Conservation (phyloP, 2,113 vertebrate species). For the Datnioides undecimradiatus region DNA sequence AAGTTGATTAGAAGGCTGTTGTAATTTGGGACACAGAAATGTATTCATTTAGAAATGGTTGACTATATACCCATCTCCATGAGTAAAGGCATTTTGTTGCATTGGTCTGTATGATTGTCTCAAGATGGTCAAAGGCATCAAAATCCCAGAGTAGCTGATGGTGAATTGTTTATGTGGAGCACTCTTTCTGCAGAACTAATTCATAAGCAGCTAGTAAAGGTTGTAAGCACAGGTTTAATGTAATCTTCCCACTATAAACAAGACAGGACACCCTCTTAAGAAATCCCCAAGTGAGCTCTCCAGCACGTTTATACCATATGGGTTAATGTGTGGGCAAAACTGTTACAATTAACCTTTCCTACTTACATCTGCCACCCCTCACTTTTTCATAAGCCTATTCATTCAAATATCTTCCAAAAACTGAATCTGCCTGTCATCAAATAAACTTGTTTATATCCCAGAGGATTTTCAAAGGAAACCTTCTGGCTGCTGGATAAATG, state of each 20-base stretch:
- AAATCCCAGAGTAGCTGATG: neutral
- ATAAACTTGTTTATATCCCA: constrained; percentile 24
- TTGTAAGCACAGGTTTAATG: neutral
- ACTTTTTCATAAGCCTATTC: neutral
- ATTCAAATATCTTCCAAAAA: neutral
- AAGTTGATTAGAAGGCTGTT: too few relatives aligned
- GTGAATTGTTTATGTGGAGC: neutral
- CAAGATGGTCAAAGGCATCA: neutral
- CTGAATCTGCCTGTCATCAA: constrained; percentile 13
- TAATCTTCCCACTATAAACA: neutral
- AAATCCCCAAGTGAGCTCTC: neutral
- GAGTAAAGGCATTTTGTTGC: neutral
- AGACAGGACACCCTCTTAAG: neutral
- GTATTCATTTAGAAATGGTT: neutral
- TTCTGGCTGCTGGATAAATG: constrained; percentile 49
- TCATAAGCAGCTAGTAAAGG: neutral
- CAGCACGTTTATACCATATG: neutral
- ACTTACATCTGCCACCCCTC: neutral
- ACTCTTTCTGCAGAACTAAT: neutral
- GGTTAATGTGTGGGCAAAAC: neutral
- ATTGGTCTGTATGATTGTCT: neutral
- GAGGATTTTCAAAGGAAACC: constrained; percentile 31
- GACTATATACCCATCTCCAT: neutral
- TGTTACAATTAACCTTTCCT: neutral
- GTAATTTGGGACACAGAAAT: neutral